Evolutionary conservation across 1,140 invertebrate species (phyloP).

Genomic region (roundworm (Caenorhabditis elegans)): WBcel235 BX284604.4:12105001-12105500

Average conservation of each 20-base stretch:
- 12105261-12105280: constrained; percentile 57
- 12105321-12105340: constrained; percentile 54
- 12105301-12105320: constrained; percentile 60
- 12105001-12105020: neutral
- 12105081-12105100: neutral
- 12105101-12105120: neutral
- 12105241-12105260: constrained; percentile 37
- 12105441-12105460: constrained; percentile 19
- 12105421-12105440: neutral
- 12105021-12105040: constrained; percentile 31
- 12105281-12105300: constrained; percentile 53
- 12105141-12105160: constrained; percentile 21
- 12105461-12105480: neutral
- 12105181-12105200: constrained; percentile 19
- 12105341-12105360: constrained; percentile 53
- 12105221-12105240: constrained; percentile 26
- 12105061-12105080: constrained; percentile 26
- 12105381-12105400: constrained; percentile 25
- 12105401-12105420: neutral
- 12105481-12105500: constrained; percentile 5
- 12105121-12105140: constrained; percentile 32
- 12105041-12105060: constrained; percentile 10
- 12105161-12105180: constrained; percentile 37
- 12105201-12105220: constrained; percentile 37
- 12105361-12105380: constrained; percentile 60